Evolutionary conservation across 2,113 vertebrate genomes (phyloP).

Genomic region (Rallus limicola): DNA sequence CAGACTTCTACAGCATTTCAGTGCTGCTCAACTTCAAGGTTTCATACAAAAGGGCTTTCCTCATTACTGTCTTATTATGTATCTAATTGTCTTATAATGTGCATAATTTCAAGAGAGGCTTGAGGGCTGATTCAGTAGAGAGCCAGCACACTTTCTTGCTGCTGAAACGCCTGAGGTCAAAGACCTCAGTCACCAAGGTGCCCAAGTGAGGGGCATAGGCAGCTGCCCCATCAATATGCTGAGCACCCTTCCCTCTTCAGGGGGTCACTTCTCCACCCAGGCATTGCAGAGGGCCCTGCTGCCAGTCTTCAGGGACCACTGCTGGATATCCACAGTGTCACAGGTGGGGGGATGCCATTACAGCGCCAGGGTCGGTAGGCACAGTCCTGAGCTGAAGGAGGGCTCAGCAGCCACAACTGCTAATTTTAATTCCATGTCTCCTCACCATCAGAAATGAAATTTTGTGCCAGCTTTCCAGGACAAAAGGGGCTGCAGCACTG

Average conservation of each 20-base stretch:
- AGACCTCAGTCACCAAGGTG: background rate
- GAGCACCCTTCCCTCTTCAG: background rate
- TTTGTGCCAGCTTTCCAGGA: background rate
- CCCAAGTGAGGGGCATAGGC: background rate
- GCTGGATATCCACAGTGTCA: background rate
- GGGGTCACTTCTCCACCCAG: background rate
- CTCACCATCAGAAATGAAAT: background rate
- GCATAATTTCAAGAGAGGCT: background rate
- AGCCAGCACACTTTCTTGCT: background rate
- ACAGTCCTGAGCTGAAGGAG: background rate
- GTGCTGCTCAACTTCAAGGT: background rate
- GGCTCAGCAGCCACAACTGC: background rate
- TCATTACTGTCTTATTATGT: background rate
- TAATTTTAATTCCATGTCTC: background rate
- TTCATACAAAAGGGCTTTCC: background rate
- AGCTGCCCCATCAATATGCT: background rate
- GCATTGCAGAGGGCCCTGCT: accelerated
- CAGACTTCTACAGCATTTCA: background rate
- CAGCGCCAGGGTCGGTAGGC: background rate
- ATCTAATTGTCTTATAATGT: background rate
- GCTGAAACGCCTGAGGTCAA: background rate
- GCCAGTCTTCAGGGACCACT: background rate
- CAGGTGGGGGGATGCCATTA: background rate
- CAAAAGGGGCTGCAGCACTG: background rate
- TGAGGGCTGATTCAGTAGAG: background rate